These are phyloP conservation scores for Pipistrellus pygmaeus DNA, from an alignment of 2,797 vertebrate species.

Conservation along the genomic window DNA sequence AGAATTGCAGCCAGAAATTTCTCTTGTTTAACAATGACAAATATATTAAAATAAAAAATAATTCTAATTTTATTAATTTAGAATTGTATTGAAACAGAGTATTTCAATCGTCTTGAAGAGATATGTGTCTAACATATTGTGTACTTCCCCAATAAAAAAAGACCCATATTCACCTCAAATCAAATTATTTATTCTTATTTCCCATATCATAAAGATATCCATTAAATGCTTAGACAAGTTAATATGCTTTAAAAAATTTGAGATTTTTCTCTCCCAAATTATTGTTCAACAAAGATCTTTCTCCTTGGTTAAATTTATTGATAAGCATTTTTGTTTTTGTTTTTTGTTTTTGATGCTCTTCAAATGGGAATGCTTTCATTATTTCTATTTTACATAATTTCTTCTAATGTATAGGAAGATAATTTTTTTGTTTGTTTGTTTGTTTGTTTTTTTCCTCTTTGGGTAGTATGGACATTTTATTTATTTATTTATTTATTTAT, in stretches of 20 bases:
- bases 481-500: no score
- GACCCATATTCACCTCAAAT: not conserved
- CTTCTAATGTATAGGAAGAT: not conserved
- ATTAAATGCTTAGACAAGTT: not conserved
- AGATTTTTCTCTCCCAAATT: not conserved
- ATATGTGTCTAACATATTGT: not conserved
- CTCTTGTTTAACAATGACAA: not conserved
- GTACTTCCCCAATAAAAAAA: not conserved
- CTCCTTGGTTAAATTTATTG: not conserved
- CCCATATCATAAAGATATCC: not conserved
- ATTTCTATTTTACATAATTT: not conserved
- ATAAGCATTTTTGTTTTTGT: not conserved
- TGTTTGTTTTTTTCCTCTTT: no score
- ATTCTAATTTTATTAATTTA: conserved; percentile 2
- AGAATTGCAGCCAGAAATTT: conserved; percentile 22
- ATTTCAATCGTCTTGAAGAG: not conserved
- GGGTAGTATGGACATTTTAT: no score
- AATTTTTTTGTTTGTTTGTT: no score
- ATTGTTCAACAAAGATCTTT: not conserved
- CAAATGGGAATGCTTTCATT: not conserved
- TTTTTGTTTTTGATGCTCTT: not conserved
- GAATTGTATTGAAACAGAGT: not conserved
- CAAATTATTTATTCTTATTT: not conserved
- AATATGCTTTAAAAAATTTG: not conserved
- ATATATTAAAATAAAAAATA: conserved; percentile 42